Evolutionary conservation across 2,797 vertebrate species (phyloP), one percentile per base, ranked within the genome.

Genomic region (Caiman crocodilus): DNA sequence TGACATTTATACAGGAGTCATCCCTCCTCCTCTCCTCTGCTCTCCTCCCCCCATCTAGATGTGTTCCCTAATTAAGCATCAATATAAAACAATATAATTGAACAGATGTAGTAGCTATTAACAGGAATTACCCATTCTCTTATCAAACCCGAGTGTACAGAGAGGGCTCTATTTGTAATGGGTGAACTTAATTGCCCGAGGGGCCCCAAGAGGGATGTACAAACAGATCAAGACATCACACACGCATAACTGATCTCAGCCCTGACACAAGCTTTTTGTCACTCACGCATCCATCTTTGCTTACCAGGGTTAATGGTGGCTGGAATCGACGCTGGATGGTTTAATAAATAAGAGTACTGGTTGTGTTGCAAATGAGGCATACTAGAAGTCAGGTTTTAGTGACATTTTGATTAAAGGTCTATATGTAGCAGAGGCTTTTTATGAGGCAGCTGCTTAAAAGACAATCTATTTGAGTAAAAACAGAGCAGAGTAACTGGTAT

Each of bases 201-300:
- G 90, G 88, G 96, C 96, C 98, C 97, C 95, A 61, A 75, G 97
- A 95, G 98, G 93, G 94, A 94, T 92, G 94, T 96, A 96, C 95
- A 97, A 98, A 97, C 96, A 95, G 96, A 98, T 98, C 97, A 98
- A 98, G 98, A 98, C 97, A 98, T 98, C 96, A 96, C 73, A 90
- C 78, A 89, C 8, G 17, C 77, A 71, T 92, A 92, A 87, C 89
- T 63, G 90, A 94, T 80, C 92, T 76, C 83, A 67, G 90, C 91
- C 95, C 90, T 82, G 93, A 96, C 95, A 93, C 95, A 92, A 84
- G 95, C 78, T 92, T 97, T 95, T 97, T 97, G 96, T 97, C 97
- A 96, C 77, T 89, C 89, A 60, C 86, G 91, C 95, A 97, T 97
- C 93, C 92, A 96, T 97, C 97, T 97, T 94, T 94, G 82, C 92